Conservation (phyloP, 2,888 invertebrate species). For the Xylota sylvarum region DNA sequence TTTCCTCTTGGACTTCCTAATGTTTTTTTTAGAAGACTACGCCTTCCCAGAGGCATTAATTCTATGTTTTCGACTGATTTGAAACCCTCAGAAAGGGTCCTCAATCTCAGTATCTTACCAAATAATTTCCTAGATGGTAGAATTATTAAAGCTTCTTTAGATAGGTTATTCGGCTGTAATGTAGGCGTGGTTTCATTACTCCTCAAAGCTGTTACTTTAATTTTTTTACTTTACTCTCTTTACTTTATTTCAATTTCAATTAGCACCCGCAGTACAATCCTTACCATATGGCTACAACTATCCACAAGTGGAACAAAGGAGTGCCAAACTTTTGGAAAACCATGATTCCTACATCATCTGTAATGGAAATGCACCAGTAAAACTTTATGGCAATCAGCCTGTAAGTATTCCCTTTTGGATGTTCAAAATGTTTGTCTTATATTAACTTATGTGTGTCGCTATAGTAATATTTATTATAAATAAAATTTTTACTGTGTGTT, state of each 20-base stretch:
- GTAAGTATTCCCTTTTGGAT: slow-evolving; percentile 82
- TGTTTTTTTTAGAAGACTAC: too few species aligned
- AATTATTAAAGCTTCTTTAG: too few species aligned
- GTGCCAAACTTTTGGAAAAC: slow-evolving; percentile 77
- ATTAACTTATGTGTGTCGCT: slow-evolving; percentile 28
- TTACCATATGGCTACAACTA: slow-evolving; percentile 54
- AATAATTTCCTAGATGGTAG: too few species aligned
- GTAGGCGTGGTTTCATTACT: too few species aligned
- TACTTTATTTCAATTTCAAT: slow-evolving; percentile 35
- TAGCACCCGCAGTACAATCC: slow-evolving; percentile 48
- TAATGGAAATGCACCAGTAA: slow-evolving; percentile 82
- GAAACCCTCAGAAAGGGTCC: too few species aligned
- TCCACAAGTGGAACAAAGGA: slow-evolving; percentile 65
- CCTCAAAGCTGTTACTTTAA: too few species aligned
- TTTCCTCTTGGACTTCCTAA: too few species aligned
- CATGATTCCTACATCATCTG: slow-evolving; percentile 84
- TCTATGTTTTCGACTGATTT: too few species aligned
- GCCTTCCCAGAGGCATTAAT: too few species aligned
- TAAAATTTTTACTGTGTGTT: slow-evolving; percentile 46
- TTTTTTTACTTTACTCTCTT: not conserved
- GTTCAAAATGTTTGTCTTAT: slow-evolving; percentile 53
- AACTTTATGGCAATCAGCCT: slow-evolving; percentile 82
- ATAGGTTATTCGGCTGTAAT: too few species aligned
- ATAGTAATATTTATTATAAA: slow-evolving; percentile 13
- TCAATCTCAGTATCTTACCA: too few species aligned